Percentiles rank a stretch among this genome's conserved stretches.
Conservation (phyloP, 2,113 vertebrate species). For the Cercocebus atys region DNA sequence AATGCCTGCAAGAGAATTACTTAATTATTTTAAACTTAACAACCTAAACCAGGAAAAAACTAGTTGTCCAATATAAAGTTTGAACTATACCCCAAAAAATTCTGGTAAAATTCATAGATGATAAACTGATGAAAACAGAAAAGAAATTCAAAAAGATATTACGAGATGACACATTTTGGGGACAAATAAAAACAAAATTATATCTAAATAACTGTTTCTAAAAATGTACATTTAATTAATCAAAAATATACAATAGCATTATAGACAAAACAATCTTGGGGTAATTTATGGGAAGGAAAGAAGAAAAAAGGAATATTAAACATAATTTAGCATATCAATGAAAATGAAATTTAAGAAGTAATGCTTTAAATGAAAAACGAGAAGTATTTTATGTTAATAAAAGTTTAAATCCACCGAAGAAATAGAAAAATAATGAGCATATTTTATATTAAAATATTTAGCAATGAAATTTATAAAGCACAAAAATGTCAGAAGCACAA, state of each 20-base stretch:
- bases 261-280: not conserved
- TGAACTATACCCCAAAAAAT: not conserved
- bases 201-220: not conserved
- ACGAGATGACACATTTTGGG: not conserved
- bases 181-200: not conserved
- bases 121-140: not conserved
- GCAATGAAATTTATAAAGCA: not conserved
- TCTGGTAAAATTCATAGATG: not conserved
- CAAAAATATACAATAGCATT: not conserved
- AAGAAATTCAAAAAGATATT: not conserved
- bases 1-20: not conserved
- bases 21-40: constrained; percentile 1
- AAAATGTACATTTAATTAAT: not conserved
- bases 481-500: not conserved
- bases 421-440: not conserved
- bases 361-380: not conserved
- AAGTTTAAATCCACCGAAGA: not conserved
- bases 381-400: not conserved
- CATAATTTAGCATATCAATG: not conserved
- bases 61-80: not conserved
- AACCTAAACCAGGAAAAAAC: not conserved
- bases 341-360: not conserved
- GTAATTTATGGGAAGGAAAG: not conserved
- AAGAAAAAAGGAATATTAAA: not conserved
- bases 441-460: not conserved